Conservation (phyloP, 2,888 invertebrate genomes). For the Cantharis lateralis region DNA sequence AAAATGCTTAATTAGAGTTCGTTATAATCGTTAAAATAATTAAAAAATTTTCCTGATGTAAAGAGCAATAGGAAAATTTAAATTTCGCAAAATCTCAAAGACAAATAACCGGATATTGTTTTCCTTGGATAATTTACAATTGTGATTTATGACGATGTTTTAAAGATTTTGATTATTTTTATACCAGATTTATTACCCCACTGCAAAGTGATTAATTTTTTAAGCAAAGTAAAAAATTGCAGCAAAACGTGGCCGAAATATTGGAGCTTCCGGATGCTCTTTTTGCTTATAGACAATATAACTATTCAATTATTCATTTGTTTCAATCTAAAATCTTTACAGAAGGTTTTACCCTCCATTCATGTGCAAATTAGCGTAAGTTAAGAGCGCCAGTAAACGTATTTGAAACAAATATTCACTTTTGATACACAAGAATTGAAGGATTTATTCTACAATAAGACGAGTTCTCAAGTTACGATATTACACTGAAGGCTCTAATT, state of each 20-base stretch:
- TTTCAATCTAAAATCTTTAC: not conserved
- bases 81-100: not conserved
- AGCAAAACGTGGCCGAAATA: not conserved
- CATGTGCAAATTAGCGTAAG: not conserved
- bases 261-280: not conserved
- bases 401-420: not conserved
- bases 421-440: not conserved
- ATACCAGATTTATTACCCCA: not conserved
- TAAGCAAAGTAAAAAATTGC: not conserved
- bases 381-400: not conserved
- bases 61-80: not conserved
- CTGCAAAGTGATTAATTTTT: not conserved
- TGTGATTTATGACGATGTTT: not conserved
- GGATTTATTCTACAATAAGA: constrained; percentile 11
- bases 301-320: not conserved
- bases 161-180: not conserved
- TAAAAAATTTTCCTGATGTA: not conserved
- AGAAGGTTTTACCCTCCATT: not conserved
- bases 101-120: not conserved
- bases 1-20: not conserved
- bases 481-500: constrained; percentile 23
- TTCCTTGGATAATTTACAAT: not conserved
- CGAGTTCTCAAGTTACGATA: constrained; percentile 21
- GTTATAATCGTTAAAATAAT: not conserved
- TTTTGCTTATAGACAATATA: not conserved